Percentiles rank a stretch among this genome's conserved stretches.
phyloP scores from a whole-genome alignment of 2,888 invertebrate genomes.

The Formica aserva region DNA sequence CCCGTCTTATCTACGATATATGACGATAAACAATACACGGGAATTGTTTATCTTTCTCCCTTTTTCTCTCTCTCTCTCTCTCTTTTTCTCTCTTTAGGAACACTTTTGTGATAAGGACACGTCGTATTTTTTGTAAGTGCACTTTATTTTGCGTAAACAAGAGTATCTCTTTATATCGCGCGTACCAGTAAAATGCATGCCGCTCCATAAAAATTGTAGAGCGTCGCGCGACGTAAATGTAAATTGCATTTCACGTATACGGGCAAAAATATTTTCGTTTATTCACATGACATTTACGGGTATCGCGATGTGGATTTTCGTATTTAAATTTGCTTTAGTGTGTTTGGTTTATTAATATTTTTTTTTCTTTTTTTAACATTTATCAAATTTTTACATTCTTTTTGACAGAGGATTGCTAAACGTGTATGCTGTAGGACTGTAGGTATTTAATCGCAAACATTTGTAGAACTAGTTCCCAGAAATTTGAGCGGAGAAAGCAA shows the following conservation, averaged over 20 bases:
- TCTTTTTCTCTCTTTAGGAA: background rate
- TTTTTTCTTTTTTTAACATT: background rate
- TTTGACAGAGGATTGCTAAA: background rate
- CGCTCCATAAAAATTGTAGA: constrained; percentile 32
- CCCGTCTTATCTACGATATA: background rate
- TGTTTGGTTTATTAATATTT: background rate
- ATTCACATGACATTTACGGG: constrained; percentile 8
- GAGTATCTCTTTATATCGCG: constrained; percentile 47
- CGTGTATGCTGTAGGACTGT: background rate
- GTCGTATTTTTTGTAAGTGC: constrained; percentile 43
- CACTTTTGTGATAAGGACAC: constrained; percentile 30
- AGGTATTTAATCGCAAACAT: background rate
- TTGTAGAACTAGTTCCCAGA: background rate
- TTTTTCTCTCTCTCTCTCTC: constrained; percentile 4
- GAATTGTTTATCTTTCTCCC: background rate
- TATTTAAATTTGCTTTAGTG: constrained; percentile 19
- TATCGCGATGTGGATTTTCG: constrained; percentile 2
- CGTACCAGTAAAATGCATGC: constrained; percentile 26
- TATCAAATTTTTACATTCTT: constrained; percentile 14
- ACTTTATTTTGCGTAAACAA: constrained; percentile 54
- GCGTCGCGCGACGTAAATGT: constrained; percentile 46
- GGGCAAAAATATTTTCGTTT: constrained; percentile 44
- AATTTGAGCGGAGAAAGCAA: background rate
- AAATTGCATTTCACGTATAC: constrained; percentile 38
- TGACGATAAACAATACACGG: constrained; percentile 28